Conservation (phyloP, 2,888 invertebrate genomes). For the Oscheius sp. region DNA sequence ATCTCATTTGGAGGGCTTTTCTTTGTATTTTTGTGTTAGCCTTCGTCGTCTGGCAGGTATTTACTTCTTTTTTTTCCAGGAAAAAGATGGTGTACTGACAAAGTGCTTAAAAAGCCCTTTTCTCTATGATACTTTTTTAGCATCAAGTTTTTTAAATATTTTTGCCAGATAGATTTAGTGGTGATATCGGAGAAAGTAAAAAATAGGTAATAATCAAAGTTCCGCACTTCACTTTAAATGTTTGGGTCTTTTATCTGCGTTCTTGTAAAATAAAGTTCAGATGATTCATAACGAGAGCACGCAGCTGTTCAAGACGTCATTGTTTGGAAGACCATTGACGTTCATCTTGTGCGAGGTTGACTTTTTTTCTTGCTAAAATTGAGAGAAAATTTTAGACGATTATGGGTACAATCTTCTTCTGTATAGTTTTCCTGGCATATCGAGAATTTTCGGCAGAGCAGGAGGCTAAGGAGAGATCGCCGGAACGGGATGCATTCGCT, state of each 20-base stretch:
- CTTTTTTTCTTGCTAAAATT: not conserved
- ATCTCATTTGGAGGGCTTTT: slow-evolving; percentile 26
- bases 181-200: too few relatives aligned
- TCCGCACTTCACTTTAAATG: too few relatives aligned
- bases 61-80: not conserved
- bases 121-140: not conserved
- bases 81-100: too few relatives aligned
- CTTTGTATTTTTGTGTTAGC: slow-evolving; percentile 17
- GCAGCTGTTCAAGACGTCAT: not conserved
- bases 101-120: not conserved
- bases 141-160: not conserved
- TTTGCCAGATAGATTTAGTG: too few relatives aligned
- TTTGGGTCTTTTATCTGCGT: too few relatives aligned
- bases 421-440: slow-evolving; percentile 14
- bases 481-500: slow-evolving; percentile 16
- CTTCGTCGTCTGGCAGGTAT: slow-evolving; percentile 29
- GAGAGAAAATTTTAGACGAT: not conserved
- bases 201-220: too few relatives aligned
- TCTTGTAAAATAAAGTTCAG: slow-evolving; percentile 19
- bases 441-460: slow-evolving; percentile 5
- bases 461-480: slow-evolving; percentile 7
- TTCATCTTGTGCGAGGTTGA: slow-evolving; percentile 15
- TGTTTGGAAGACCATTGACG: slow-evolving; percentile 17
- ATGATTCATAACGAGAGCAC: not conserved
- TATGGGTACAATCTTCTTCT: slow-evolving; percentile 15